These are phyloP conservation scores for Synergus itoensis DNA, from an alignment of 2,888 invertebrate species.

Conservation along the genomic window DNA sequence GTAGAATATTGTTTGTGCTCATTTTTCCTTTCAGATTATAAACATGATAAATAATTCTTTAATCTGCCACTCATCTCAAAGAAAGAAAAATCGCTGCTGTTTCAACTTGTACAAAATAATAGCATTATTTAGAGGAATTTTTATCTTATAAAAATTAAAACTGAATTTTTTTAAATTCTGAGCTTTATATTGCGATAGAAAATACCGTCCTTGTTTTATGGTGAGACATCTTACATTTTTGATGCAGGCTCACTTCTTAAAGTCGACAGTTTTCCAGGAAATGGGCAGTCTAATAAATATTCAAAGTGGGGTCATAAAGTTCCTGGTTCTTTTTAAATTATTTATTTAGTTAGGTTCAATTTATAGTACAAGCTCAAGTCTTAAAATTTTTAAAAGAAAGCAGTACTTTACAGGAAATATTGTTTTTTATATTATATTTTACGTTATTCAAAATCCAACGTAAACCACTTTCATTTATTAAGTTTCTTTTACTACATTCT, in stretches of 20 bases:
- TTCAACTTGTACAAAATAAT: no score
- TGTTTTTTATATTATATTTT: no score
- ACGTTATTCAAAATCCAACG: background rate
- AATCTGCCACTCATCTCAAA: no score
- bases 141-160: no score
- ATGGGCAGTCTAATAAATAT: conserved; percentile 24
- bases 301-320: conserved; percentile 19
- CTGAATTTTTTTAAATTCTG: no score
- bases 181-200: no score
- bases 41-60: background rate
- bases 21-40: background rate
- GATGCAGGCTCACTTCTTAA: background rate
- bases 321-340: conserved; percentile 22
- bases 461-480: background rate
- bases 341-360: conserved; percentile 13
- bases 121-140: no score
- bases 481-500: background rate
- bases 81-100: no score
- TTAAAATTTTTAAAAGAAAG: background rate
- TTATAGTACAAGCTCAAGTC: background rate
- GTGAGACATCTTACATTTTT: background rate
- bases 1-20: background rate
- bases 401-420: no score
- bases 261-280: conserved; percentile 6
- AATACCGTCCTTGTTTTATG: no score